Evolutionary conservation across 2,797 vertebrate species (phyloP).

Genomic region (Girardinus metallicus): DNA sequence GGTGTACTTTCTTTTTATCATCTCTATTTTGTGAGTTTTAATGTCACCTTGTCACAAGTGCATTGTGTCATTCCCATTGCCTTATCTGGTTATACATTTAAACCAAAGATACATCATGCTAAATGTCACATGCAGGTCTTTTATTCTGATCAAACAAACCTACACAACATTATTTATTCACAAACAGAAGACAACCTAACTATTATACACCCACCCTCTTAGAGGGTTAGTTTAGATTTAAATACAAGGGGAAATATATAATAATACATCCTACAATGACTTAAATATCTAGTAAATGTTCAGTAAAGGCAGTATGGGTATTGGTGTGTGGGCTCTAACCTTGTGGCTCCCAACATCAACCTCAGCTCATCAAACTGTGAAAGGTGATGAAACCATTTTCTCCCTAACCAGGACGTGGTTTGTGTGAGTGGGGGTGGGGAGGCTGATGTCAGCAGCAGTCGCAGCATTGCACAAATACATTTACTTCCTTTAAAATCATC

Average conservation of each 20-base stretch:
- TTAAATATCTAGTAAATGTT: neutral
- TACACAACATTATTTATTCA: neutral
- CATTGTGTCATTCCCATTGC: neutral
- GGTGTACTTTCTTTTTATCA: neutral
- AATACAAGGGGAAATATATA: neutral
- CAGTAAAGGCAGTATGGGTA: neutral
- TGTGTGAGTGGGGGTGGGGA: neutral
- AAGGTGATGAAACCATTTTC: neutral
- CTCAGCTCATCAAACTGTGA: neutral
- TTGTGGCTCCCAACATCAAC: conserved; percentile 1
- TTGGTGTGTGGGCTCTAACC: neutral
- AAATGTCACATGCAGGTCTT: neutral
- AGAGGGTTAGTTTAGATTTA: too few relatives aligned
- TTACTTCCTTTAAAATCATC: conserved; percentile 8
- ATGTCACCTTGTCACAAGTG: neutral
- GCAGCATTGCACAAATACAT: neutral
- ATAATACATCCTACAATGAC: neutral
- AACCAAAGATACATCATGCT: neutral
- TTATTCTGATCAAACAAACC: neutral
- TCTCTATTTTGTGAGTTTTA: neutral
- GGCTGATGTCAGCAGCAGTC: neutral
- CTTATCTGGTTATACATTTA: neutral
- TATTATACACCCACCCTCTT: neutral
- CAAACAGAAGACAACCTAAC: neutral
- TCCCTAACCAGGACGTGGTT: neutral